These are phyloP conservation scores for Sinonovacula constricta DNA, from an alignment of 1,140 invertebrate species.

Conservation along the genomic window DNA sequence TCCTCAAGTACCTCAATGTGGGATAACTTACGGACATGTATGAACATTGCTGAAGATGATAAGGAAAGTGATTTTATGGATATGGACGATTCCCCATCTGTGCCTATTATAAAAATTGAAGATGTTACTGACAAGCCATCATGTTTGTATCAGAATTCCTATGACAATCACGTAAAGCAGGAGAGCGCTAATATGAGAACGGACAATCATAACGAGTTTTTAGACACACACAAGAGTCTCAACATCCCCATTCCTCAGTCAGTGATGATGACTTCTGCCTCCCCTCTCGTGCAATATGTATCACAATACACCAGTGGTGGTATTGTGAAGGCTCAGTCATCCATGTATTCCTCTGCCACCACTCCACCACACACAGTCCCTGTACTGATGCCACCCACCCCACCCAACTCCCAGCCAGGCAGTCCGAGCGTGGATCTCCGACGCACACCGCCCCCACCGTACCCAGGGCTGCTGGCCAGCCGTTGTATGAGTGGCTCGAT, in stretches of 20 bases:
- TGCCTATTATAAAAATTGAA: slow-evolving; percentile 66
- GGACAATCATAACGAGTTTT: slow-evolving; percentile 30
- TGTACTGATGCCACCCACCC: slow-evolving; percentile 70
- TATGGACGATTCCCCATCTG: slow-evolving; percentile 37
- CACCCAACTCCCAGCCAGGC: slow-evolving; percentile 73
- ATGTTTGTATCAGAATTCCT: slow-evolving; percentile 65
- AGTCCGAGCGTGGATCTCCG: slow-evolving; percentile 68
- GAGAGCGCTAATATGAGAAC: slow-evolving; percentile 52
- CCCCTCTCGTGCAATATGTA: slow-evolving; percentile 53
- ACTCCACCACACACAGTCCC: slow-evolving; percentile 67
- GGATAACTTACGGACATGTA: slow-evolving; percentile 73
- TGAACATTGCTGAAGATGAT: slow-evolving; percentile 61
- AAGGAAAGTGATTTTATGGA: slow-evolving; percentile 38
- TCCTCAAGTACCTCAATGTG: slow-evolving; percentile 63
- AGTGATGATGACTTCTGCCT: slow-evolving; percentile 45
- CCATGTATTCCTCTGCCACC: slow-evolving; percentile 43
- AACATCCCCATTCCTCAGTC: slow-evolving; percentile 53
- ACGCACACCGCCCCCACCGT: slow-evolving; percentile 73
- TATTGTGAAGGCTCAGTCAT: slow-evolving; percentile 49
- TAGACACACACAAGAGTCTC: slow-evolving; percentile 53
- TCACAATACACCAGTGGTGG: slow-evolving; percentile 51
- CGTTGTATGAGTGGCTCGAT: slow-evolving; percentile 52
- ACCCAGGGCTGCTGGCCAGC: slow-evolving; percentile 62
- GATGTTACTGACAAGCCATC: slow-evolving; percentile 67
- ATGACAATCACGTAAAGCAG: slow-evolving; percentile 59